Conservation (phyloP, 2,888 invertebrate species). For the Notocelia uddmanniana region DNA sequence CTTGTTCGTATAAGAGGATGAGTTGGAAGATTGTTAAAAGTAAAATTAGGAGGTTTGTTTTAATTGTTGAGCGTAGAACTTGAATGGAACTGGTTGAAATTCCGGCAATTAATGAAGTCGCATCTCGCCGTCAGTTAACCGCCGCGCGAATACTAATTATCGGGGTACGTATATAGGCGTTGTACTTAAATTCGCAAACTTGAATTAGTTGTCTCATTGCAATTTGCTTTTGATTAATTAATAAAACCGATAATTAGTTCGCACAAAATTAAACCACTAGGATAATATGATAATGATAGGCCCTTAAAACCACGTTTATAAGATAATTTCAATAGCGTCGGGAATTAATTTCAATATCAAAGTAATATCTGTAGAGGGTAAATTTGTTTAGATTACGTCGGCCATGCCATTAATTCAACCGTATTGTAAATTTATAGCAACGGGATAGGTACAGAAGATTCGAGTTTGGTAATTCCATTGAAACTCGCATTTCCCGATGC, state of each 20-base stretch:
- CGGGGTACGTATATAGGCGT: constrained; percentile 45
- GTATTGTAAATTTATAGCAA: constrained; percentile 62
- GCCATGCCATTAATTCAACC: constrained; percentile 59
- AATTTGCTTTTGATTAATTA: neutral
- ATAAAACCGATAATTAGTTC: constrained; percentile 12
- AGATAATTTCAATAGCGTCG: constrained; percentile 55
- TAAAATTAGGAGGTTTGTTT: constrained; percentile 65
- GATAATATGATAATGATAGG: constrained; percentile 8
- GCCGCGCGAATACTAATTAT: constrained; percentile 74
- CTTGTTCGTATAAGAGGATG: constrained; percentile 35
- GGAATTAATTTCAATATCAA: constrained; percentile 55
- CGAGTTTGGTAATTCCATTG: constrained; percentile 64
- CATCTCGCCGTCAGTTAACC: constrained; percentile 57
- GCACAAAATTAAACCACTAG: neutral
- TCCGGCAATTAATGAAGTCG: constrained; percentile 75
- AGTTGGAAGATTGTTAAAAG: constrained; percentile 57
- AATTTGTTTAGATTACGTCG: constrained; percentile 55
- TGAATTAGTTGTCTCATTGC: neutral
- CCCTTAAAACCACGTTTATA: constrained; percentile 49
- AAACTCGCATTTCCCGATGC: constrained; percentile 58
- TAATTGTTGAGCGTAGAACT: constrained; percentile 66
- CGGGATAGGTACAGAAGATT: constrained; percentile 61
- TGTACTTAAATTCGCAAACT: neutral
- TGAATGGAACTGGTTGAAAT: constrained; percentile 67
- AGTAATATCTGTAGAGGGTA: constrained; percentile 58